Base-by-base conservation (phyloP, 2,113 vertebrate species). In the Tamias sibiricus region DNA sequence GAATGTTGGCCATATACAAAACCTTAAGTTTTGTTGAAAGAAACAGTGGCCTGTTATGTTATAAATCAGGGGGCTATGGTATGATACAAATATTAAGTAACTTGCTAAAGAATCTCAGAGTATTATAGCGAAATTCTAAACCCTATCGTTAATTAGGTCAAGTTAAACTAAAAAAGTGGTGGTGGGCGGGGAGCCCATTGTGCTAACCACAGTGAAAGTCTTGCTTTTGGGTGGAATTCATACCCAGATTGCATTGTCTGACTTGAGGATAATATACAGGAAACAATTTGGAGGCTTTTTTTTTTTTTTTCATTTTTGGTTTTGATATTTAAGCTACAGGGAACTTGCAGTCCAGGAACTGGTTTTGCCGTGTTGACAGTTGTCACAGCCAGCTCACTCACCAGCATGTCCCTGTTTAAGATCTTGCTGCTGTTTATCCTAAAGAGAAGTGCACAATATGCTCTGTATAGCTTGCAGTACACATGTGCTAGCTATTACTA, bases 121-220 rank as follows among this genome's bases (percentile, higher is more conserved):
- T 30, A 57, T 93, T 94, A 83, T 14, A 59, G 44, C 74, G 71
- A 71, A 92, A 76, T 95, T 91, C 79, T 88, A 35, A 6, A 59
- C 74, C 69, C 74, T 47, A 3, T 32, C 44, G 49, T 57, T 95
- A 92, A 92, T 97, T 93, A 95, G 91, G 49, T 96, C 88, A 91
- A 83, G 79, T 97, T 72, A 75, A 95, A 95, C 80, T 85, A 17
- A 94, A 90, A 95, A 64, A 74, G 37, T 22, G 54, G 8, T 24
- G 20, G 71, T 7, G 54, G 28, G 74, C 71, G 68, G 54, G 42
- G 32, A 75, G 87, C 64, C 85, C 96, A 81, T 89, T 80, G 94
- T 97, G 68, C 97, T 96, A 91, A 94, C 91, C 89, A 81, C 89
- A 77, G 49, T 90, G 62, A n/a, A 97, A 97, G 47, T 80, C 86